A percentile compares a stretch with the other conserved stretches of the same genome.
These are phyloP conservation scores for Brachypteracias leptosomus DNA, from an alignment of 2,113 vertebrate genomes.

Conservation along the genomic window DNA sequence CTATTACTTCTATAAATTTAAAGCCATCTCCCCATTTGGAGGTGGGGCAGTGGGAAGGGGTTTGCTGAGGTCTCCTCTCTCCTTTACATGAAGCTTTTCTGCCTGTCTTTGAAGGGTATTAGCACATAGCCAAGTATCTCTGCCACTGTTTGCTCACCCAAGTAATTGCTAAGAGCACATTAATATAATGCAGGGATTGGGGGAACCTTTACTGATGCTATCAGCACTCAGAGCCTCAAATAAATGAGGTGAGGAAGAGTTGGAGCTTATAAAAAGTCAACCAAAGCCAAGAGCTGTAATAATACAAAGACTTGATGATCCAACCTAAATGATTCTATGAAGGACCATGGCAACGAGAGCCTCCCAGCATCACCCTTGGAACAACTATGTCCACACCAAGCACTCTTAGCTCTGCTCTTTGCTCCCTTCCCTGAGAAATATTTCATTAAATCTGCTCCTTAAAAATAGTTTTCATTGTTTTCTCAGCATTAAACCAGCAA, in stretches of 20 bases:
- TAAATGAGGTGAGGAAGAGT: not conserved
- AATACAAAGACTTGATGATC: too few species aligned
- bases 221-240: not conserved
- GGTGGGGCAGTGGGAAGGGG: not conserved
- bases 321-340: not conserved
- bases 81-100: fast-evolving
- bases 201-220: not conserved
- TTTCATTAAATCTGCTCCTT: not conserved
- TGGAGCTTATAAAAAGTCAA: not conserved
- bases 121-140: not conserved
- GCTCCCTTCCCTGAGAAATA: not conserved
- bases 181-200: not conserved
- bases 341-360: not conserved
- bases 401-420: not conserved
- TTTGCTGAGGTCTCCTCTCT: not conserved
- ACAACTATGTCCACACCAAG: too few species aligned
- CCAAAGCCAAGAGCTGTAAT: not conserved
- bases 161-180: not conserved
- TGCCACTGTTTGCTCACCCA: not conserved
- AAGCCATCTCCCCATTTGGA: not conserved
- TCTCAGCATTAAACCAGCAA: not conserved
- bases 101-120: not conserved
- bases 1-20: not conserved
- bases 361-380: not conserved
- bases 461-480: not conserved